phyloP scores from a whole-genome alignment of 2,113 vertebrate species.

The Burhinus oedicnemus region DNA sequence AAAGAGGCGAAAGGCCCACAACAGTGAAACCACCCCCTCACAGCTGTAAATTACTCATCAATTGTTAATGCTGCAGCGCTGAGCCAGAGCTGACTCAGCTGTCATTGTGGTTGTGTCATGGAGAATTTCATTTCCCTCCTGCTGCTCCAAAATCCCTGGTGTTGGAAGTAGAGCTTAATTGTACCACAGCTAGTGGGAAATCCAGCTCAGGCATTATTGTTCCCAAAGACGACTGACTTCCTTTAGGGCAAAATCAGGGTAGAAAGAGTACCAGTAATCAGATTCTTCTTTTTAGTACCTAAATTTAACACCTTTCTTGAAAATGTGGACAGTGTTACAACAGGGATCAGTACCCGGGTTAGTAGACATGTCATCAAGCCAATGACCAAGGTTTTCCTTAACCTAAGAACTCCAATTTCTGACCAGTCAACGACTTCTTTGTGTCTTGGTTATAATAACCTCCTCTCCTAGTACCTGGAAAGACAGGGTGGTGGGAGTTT shows the following conservation, averaged over 20 bases:
- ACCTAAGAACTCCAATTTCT: background rate
- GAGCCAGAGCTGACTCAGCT: conserved; percentile 76
- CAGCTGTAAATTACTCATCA: conserved; percentile 80
- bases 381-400: background rate
- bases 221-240: background rate
- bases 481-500: background rate
- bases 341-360: background rate
- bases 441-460: background rate
- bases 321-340: background rate
- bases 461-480: background rate
- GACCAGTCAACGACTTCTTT: background rate
- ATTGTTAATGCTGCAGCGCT: conserved; percentile 59
- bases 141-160: conserved; percentile 47
- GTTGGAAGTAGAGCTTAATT: background rate
- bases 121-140: conserved; percentile 60
- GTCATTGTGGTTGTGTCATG: conserved; percentile 34
- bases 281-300: background rate
- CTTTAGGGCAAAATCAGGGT: background rate
- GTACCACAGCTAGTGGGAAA: background rate
- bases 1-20: conserved; percentile 52
- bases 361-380: background rate
- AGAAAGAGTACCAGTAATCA: background rate
- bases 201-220: background rate
- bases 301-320: background rate
- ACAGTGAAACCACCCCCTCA: conserved; percentile 65